Evolutionary conservation across 53 echinoderm and acorn worm species (phyloP), one percentile per base, ranked within the genome.

Genomic region (Holothuria leucospilota): DNA sequence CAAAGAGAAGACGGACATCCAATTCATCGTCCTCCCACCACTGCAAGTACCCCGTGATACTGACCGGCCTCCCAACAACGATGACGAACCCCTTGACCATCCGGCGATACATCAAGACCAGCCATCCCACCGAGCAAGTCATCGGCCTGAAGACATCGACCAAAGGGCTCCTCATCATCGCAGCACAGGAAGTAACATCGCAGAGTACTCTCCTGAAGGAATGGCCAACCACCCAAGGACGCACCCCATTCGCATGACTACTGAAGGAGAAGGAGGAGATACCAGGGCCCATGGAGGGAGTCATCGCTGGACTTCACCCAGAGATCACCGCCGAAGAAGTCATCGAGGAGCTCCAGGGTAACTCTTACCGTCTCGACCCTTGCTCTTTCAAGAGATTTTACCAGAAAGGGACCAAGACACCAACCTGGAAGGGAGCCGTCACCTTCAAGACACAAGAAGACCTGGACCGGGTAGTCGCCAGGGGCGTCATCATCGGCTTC

Each of bases 381-480:
- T 51, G 52, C n/a, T 6, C 9, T 8, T 20, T 21, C 53, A 51
- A 53, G 49, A 1, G 82, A 21, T 82, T 82, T 27, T 21, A 26
- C 21, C 30, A 20, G 2, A 62, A 62, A 24, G 64, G 64, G 3
- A 34, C 82, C 34, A 62, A 16, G 8, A 62, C 20, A 4, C 63
- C 82, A 26, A 82, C 39, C 20, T 82, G 82, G 82, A 82, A 82
- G 30, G 82, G 8, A 13, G 82, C 39, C 13, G 21, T 82, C 38
- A 63, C 34, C 39, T 82, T 63, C 21, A 12, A 6, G 0, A 82
- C 29, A 28, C 15, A 26, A 14, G 63, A 62, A 62, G 64, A 82
- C 5, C 18, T 34, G 0, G 8, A 38, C 63, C 61, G 41, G 27
- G 80, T 59, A 27, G 29, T 28, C 12, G 10, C 59, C 13, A 25